A percentile compares a stretch with the other conserved stretches of the same genome.
Evolutionary conservation across 2,113 vertebrate genomes (phyloP).

Genomic region (Excalfactoria chinensis): DNA sequence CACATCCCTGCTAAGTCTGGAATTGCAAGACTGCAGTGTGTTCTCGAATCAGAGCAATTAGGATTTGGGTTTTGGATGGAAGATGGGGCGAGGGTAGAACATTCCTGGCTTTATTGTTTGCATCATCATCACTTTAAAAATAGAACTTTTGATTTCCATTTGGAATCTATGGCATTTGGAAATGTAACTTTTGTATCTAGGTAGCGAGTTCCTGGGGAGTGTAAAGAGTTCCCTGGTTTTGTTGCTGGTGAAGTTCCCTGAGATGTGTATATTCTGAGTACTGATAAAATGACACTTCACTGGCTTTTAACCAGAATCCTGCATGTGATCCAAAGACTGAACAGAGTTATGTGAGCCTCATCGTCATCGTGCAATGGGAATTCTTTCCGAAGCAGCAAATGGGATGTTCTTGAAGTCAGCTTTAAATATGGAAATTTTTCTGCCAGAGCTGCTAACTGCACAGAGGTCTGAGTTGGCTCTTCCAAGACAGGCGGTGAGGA

Average conservation of each 20-base stretch:
- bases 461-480: not conserved
- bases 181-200: slow-evolving; percentile 33
- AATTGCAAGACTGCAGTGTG: not conserved
- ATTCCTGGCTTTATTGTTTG: slow-evolving; percentile 17
- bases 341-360: slow-evolving; percentile 54
- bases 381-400: slow-evolving; percentile 73
- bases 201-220: slow-evolving; percentile 28
- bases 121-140: slow-evolving; percentile 52
- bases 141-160: slow-evolving; percentile 20
- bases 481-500: not conserved
- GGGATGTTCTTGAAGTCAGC: slow-evolving; percentile 71
- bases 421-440: slow-evolving; percentile 71
- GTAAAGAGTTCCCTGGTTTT: not conserved
- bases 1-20: not conserved
- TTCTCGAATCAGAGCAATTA: not conserved
- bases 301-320: slow-evolving; percentile 54
- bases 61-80: slow-evolving; percentile 6
- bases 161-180: slow-evolving; percentile 20
- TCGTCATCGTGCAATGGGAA: slow-evolving; percentile 56
- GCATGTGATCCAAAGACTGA: slow-evolving; percentile 67
- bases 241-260: not conserved
- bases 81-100: not conserved
- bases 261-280: slow-evolving; percentile 41
- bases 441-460: slow-evolving; percentile 16
- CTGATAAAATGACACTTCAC: slow-evolving; percentile 28